A percentile compares a stretch with the other conserved stretches of the same genome.
These are phyloP conservation scores for Agrotis segetum DNA, from an alignment of 2,888 invertebrate species.

Conservation along the genomic window DNA sequence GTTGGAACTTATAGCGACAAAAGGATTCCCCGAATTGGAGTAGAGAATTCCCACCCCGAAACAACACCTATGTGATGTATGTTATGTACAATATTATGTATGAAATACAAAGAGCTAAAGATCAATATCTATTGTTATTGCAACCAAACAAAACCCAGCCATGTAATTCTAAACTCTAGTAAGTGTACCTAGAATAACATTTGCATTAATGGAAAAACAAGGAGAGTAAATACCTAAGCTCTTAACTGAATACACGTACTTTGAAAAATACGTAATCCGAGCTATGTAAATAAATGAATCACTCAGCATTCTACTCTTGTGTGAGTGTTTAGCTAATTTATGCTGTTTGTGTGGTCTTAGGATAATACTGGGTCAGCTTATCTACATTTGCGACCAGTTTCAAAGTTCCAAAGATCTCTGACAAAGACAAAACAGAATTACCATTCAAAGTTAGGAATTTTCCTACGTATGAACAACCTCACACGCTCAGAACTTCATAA, in stretches of 20 bases:
- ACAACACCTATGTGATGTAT: neutral
- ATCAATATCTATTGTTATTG: too few relatives aligned
- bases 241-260: slow-evolving; percentile 21
- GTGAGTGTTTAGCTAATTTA: slow-evolving; percentile 27
- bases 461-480: neutral
- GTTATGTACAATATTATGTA: neutral
- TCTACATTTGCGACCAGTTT: slow-evolving; percentile 13
- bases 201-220: slow-evolving; percentile 28
- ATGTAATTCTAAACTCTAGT: neutral
- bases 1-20: slow-evolving; percentile 3
- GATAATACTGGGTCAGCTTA: slow-evolving; percentile 20
- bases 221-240: slow-evolving; percentile 29
- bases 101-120: neutral
- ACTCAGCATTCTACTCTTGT: slow-evolving; percentile 29
- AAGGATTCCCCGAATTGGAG: slow-evolving; percentile 1
- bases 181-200: slow-evolving; percentile 14
- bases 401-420: neutral
- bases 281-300: slow-evolving; percentile 50
- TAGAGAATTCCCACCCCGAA: neutral
- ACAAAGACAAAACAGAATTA: neutral
- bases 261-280: slow-evolving; percentile 42
- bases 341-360: slow-evolving; percentile 15
- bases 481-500: neutral
- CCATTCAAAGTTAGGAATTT: neutral
- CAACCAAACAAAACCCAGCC: neutral